A percentile compares a stretch with the other conserved stretches of the same genome.
Evolutionary conservation across 2,797 vertebrate genomes (phyloP).

Genomic region (Pseudochirops corinnae): DNA sequence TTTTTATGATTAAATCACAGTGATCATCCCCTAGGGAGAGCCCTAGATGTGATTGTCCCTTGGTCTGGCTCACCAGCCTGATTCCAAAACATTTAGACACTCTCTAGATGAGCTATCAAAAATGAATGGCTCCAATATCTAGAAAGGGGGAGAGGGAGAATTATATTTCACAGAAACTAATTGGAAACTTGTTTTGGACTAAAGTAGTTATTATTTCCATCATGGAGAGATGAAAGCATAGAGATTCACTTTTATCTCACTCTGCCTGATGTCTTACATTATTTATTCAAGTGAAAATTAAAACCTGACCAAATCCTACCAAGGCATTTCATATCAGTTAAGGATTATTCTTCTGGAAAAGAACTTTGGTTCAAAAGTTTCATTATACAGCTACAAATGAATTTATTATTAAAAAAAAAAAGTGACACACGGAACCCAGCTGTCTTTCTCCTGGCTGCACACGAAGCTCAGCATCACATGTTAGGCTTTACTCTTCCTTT

Average conservation of each 20-base stretch:
- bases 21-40: constrained; percentile 57
- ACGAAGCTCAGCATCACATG: constrained; percentile 37
- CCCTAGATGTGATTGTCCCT: constrained; percentile 82
- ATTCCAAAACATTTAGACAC: constrained; percentile 86
- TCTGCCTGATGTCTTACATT: constrained; percentile 84
- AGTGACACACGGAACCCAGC: constrained; percentile 79
- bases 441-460: constrained; percentile 42
- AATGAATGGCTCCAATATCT: constrained; percentile 85
- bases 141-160: constrained; percentile 80
- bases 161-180: constrained; percentile 89
- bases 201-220: constrained; percentile 90
- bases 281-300: constrained; percentile 90
- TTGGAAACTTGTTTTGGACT: constrained; percentile 89
- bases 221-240: constrained; percentile 85
- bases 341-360: constrained; percentile 87
- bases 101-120: constrained; percentile 86
- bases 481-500: constrained; percentile 17
- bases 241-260: constrained; percentile 89
- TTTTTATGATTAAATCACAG: constrained; percentile 63
- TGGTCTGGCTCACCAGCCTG: constrained; percentile 70
- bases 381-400: constrained; percentile 82
- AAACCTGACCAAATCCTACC: constrained; percentile 87
- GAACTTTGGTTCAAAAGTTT: constrained; percentile 85
- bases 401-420: constrained; percentile 80
- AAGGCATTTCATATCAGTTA: constrained; percentile 82